Conservation (phyloP, 2,888 invertebrate genomes). For the Xestia c-nigrum region DNA sequence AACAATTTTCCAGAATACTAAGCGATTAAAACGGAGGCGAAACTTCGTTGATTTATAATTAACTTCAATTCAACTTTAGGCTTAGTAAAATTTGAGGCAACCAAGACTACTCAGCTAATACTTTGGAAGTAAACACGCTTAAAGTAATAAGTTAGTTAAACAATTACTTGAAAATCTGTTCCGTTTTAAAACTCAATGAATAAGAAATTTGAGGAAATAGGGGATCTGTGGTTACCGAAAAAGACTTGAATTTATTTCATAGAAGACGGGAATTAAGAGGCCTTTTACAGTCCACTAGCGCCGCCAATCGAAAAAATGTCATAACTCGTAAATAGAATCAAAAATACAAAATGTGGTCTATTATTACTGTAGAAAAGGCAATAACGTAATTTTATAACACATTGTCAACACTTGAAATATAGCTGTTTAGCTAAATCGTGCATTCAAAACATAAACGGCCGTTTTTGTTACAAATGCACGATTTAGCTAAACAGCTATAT, state of each 20-base stretch:
- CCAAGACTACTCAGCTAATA: slow-evolving; percentile 39
- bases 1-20: background rate
- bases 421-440: no score
- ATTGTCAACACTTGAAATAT: no score
- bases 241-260: background rate
- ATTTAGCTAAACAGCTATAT: no score
- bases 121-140: slow-evolving; percentile 51
- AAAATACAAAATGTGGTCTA: no score
- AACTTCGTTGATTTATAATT: slow-evolving; percentile 39
- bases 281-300: no score
- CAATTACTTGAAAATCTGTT: slow-evolving; percentile 36
- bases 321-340: no score
- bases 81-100: slow-evolving; percentile 35
- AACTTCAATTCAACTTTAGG: slow-evolving; percentile 36
- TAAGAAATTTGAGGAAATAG: background rate
- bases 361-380: no score
- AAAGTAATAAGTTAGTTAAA: slow-evolving; percentile 43
- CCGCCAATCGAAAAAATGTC: no score
- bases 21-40: slow-evolving; percentile 5
- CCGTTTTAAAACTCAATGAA: slow-evolving; percentile 35
- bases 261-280: no score
- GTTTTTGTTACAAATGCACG: no score
- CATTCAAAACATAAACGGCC: no score
- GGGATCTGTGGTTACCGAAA: background rate
- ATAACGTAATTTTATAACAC: no score